phyloP scores from a whole-genome alignment of 2,797 vertebrate genomes.

The Erpetoichthys calabaricus region DNA sequence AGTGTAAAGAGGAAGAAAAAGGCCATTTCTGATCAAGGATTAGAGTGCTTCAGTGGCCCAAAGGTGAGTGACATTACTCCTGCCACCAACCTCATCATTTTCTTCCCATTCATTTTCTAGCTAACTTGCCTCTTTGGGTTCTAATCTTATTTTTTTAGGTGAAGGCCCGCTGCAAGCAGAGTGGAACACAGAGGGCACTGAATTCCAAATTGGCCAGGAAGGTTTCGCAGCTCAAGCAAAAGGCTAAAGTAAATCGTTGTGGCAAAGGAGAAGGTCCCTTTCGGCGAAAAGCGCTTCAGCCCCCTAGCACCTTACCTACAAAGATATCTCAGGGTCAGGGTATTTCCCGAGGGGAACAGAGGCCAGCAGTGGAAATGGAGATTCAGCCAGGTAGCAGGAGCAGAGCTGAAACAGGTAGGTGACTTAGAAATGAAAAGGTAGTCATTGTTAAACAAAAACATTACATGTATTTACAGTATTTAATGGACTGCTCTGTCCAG shows the following conservation, averaged over 20 bases:
- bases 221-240: conserved; percentile 69
- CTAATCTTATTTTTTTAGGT: conserved; percentile 40
- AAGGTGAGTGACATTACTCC: conserved; percentile 42
- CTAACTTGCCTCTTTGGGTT: conserved; percentile 18
- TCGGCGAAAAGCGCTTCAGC: conserved; percentile 44
- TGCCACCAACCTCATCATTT: not conserved
- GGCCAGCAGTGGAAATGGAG: conserved; percentile 22
- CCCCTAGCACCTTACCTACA: conserved; percentile 40
- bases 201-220: conserved; percentile 53
- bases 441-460: too few species aligned
- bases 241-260: conserved; percentile 57
- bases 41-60: conserved; percentile 49
- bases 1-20: conserved; percentile 68
- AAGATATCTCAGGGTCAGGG: conserved; percentile 45
- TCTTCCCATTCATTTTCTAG: not conserved
- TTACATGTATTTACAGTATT: too few species aligned
- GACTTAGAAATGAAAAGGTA: too few species aligned
- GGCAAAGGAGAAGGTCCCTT: conserved; percentile 43
- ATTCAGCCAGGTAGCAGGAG: conserved; percentile 25
- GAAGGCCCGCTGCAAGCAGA: conserved; percentile 58
- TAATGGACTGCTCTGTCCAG: too few species aligned
- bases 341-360: conserved; percentile 31
- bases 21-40: conserved; percentile 59
- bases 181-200: conserved; percentile 44
- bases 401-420: conserved; percentile 30